Conservation (phyloP, 2,113 vertebrate genomes). For the Collichthys lucidus region DNA sequence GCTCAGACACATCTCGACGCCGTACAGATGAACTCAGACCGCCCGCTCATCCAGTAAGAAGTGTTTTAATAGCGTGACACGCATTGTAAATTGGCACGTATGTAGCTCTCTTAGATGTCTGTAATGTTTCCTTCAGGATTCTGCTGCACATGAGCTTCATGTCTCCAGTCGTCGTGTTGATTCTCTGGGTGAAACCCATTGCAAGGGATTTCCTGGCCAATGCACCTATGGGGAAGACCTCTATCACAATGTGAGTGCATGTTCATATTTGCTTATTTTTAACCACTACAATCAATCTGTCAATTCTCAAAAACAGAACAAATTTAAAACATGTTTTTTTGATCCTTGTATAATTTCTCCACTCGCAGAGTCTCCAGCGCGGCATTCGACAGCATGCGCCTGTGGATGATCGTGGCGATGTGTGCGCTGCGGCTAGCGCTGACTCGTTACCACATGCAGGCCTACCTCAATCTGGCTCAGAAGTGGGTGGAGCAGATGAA, state of each 20-base stretch:
- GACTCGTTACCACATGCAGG: constrained; percentile 92
- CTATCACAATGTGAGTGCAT: constrained; percentile 86
- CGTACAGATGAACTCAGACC: constrained; percentile 85
- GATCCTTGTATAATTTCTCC: fast-evolving
- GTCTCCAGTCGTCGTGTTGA: constrained; percentile 88
- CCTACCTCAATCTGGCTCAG: constrained; percentile 92
- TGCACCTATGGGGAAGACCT: constrained; percentile 86
- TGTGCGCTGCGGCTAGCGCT: constrained; percentile 87
- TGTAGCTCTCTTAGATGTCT: background rate
- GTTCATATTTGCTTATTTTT: background rate
- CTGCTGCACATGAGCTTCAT: constrained; percentile 91
- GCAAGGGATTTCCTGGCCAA: constrained; percentile 91
- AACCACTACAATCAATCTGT: no score
- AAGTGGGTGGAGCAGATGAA: constrained; percentile 92
- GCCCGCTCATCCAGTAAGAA: constrained; percentile 89
- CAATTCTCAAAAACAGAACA: no score
- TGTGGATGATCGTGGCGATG: constrained; percentile 88
- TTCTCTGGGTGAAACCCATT: constrained; percentile 93
- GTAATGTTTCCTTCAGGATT: constrained; percentile 77
- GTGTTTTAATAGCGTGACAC: background rate
- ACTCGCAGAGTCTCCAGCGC: constrained; percentile 86
- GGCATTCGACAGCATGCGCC: constrained; percentile 86
- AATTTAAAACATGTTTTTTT: no score
- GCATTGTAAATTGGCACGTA: background rate
- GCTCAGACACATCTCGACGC: constrained; percentile 95